Evolutionary conservation across 2,888 invertebrate species (phyloP), one percentile per base, ranked within the genome.

Genomic region (Drosophila atripex): DNA sequence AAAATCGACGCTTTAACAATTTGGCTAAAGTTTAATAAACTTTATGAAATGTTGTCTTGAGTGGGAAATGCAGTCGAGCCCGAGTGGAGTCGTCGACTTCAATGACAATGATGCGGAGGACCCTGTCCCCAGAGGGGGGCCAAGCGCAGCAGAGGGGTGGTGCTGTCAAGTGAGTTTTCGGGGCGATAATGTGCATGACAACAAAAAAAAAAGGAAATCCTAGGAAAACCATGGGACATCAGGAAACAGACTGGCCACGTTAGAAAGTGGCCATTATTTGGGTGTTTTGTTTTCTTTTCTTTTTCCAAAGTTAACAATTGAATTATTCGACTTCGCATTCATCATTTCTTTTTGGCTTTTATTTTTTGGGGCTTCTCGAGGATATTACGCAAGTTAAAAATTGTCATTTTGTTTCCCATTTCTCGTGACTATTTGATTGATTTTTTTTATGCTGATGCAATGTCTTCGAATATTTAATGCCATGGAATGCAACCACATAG

Each of bases 21-120:
- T 82, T 82, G 85, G 87, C 70, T 82, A 84, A 87, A 88, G 84
- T 84, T 84, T 84, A 84, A 86, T 84, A 84, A 84, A 84, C 84
- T 88, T 84, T 84, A 86, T 84, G 88, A 84, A 84, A 84, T 84
- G 86, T 78, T 83, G 88, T 86, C 80, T 63, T 68, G 86, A 84
- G 84, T 86, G 84, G 84, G 84, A 84, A 84, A 83, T 86, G 84
- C 88, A 85, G 76, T 78, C 60, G 55, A 46, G 46, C 30, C 38
- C n/a, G 53, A 50, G 64, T 35, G 38, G 38, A 64, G 63, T 64
- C 63, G 63, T 45, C 73, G 45, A 73, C 80, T 72, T 50, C 74
- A 83, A 73, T 80, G 80, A 73, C 80, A 83, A 73, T 76, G 79
- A 64, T 51, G 78, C 43, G 53, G 49, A 28, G 14, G 30, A 41